phyloP scores from a whole-genome alignment of 92 coral and sea anemone species.

The Actinostola sp. region DNA sequence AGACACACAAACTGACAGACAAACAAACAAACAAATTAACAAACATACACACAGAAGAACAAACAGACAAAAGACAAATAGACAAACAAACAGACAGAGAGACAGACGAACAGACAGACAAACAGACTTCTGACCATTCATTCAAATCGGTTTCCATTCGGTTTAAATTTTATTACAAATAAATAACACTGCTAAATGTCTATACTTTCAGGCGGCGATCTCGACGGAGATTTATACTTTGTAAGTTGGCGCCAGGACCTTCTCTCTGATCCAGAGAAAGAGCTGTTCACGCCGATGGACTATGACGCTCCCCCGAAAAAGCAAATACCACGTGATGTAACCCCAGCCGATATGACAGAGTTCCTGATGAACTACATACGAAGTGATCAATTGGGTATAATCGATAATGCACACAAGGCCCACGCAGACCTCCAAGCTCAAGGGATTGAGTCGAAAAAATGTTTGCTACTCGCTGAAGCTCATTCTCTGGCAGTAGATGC shows the following conservation, averaged over 20 bases:
- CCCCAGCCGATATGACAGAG: slow-evolving; percentile 80
- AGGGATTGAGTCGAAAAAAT: slow-evolving; percentile 78
- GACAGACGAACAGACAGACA: too few relatives aligned
- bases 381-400: slow-evolving; percentile 86
- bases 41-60: too few relatives aligned
- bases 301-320: slow-evolving; percentile 76
- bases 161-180: too few relatives aligned
- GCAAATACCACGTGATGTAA: slow-evolving; percentile 55
- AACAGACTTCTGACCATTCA: too few relatives aligned
- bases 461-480: slow-evolving; percentile 79
- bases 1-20: too few relatives aligned
- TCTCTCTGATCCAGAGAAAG: slow-evolving; percentile 54
- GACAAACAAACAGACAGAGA: too few relatives aligned
- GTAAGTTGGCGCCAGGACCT: slow-evolving; percentile 92
- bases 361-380: slow-evolving; percentile 84
- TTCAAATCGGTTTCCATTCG: too few relatives aligned
- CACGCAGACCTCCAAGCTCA: slow-evolving; percentile 73
- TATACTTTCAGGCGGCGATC: slow-evolving; percentile 79
- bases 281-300: slow-evolving; percentile 80
- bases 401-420: slow-evolving; percentile 97
- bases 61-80: too few relatives aligned
- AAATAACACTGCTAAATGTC: neutral
- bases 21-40: too few relatives aligned
- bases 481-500: slow-evolving; percentile 96
- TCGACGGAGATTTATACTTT: slow-evolving; percentile 96